Conservation (phyloP, 1,140 invertebrate genomes). For the silkworm (Bombyx mori) region ASM3026992v2 NC_085110.1:12714001-12714500, state of each 20-base stretch:
- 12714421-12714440: constrained; percentile 2
- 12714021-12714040: no score
- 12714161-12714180: background rate
- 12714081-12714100: background rate
- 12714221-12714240: constrained; percentile 89
- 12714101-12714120: background rate
- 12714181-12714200: constrained; percentile 32
- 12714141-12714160: background rate
- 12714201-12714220: constrained; percentile 92
- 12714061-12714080: no score
- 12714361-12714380: constrained; percentile 92
- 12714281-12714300: constrained; percentile 87
- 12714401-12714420: constrained; percentile 73
- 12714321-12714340: constrained; percentile 88
- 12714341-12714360: constrained; percentile 95
- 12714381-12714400: constrained; percentile 82
- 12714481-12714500: background rate
- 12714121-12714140: background rate
- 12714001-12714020: no score
- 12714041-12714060: no score
- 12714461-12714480: no score
- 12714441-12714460: background rate
- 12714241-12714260: constrained; percentile 87
- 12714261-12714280: constrained; percentile 82
- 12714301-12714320: constrained; percentile 92